These are phyloP conservation scores for Cottoperca gobio DNA, from an alignment of 2,797 vertebrate genomes.

Conservation along the genomic window DNA sequence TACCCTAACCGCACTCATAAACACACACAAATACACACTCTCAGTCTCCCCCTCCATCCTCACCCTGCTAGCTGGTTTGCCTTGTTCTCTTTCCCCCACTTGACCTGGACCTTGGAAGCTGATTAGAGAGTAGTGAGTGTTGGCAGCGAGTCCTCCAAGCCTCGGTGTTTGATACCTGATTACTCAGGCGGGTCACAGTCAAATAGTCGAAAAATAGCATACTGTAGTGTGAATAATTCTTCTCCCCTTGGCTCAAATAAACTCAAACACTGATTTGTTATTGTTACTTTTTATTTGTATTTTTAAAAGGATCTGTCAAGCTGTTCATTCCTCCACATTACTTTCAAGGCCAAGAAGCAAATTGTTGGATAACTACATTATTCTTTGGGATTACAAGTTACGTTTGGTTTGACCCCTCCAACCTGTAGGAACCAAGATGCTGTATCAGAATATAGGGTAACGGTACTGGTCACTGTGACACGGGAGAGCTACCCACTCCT, in stretches of 20 bases:
- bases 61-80: background rate
- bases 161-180: constrained; percentile 10
- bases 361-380: no score
- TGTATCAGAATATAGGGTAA: no score
- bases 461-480: no score
- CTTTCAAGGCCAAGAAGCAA: no score
- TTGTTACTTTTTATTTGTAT: background rate
- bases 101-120: constrained; percentile 40
- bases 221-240: background rate
- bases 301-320: no score
- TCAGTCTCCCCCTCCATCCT: background rate
- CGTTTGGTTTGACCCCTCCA: no score
- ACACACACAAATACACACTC: background rate
- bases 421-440: no score
- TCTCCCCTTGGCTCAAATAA: background rate
- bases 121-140: constrained; percentile 35
- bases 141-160: constrained; percentile 6
- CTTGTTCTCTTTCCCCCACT: constrained; percentile 31
- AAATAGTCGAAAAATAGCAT: background rate
- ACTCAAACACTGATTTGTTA: background rate
- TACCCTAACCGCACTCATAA: background rate
- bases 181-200: background rate
- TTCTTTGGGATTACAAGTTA: no score
- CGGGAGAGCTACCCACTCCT: no score
- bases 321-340: no score